Evolutionary conservation across 23 tunicate species (phyloP), one percentile per base, ranked within the genome.

Genomic region (Clavelina lepadiformis): DNA sequence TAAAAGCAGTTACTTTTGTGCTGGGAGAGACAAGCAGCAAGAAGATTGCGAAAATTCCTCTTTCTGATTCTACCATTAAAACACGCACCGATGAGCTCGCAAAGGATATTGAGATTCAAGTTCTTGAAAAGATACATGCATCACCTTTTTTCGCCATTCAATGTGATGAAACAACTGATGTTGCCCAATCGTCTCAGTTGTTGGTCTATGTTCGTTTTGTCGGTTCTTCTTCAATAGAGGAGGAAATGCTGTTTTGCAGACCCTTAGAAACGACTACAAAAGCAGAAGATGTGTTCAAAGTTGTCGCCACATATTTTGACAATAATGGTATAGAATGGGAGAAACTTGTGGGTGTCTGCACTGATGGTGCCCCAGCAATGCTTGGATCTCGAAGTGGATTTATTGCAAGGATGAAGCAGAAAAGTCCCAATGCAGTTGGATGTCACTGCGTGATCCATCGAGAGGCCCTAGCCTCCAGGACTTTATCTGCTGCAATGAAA

Each of bases 161-260:
- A 41, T 55, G 74, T 45, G 83, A 77, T 57, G 83, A 77, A 32
- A 77, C 83, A 26, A 77, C 83, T 56, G 75, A 67, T 56, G 83
- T 67, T 31, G 67, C 68, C 19, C 65, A 67, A n/a, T 57, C 57
- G 46, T 68, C 74, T 41, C 74, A 67, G 67, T 57, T 67, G 67
- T 32, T 68, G 58, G 74, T 77, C 29, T 77, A 67, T 46, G 75
- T 67, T 55, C 83, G 74, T 33, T 68, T 22, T 56, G 64, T 77
- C 3, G 58, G 67, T 23, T 56, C 67, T 22, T 28, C 75, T 38
- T 38, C 74, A 38, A 55, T 67, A 23, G 83, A 77, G 30, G 64
- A 76, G 33, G 75, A 67, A 44, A 68, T 77, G 65, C 58, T 77
- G 33, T 77, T 67, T 46, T 60, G 79, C 57, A 54, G 47, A 77